Evolutionary conservation across 2,113 vertebrate species (phyloP).

Genomic region (Blennius ocellaris): DNA sequence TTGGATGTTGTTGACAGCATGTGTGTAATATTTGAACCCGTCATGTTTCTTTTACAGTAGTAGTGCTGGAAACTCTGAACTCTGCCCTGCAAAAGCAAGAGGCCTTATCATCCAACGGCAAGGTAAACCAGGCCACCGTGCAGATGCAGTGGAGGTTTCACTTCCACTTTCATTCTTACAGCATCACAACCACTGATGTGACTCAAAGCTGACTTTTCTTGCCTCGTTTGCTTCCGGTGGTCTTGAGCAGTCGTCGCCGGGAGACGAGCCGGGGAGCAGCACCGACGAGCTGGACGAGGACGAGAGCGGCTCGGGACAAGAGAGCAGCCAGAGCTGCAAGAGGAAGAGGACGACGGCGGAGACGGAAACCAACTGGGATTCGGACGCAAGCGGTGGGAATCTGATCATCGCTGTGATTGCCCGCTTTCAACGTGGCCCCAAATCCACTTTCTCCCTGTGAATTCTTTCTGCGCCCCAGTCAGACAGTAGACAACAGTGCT

Average conservation of each 20-base stretch:
- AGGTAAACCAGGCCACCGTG: conserved; percentile 31
- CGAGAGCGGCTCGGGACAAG: conserved; percentile 15
- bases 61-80: conserved; percentile 79
- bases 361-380: conserved; percentile 53
- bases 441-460: not conserved
- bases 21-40: no score
- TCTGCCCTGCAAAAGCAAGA: conserved; percentile 67
- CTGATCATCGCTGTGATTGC: not conserved
- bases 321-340: conserved; percentile 44
- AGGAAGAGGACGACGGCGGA: conserved; percentile 67
- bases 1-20: no score
- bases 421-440: no score
- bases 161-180: not conserved
- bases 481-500: no score
- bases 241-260: conserved; percentile 26
- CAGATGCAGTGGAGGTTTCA: not conserved
- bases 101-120: conserved; percentile 46
- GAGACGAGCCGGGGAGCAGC: conserved; percentile 39
- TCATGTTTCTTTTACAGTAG: conserved; percentile 60
- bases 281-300: conserved; percentile 48
- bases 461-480: no score
- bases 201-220: no score
- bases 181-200: no score
- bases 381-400: conserved; percentile 47
- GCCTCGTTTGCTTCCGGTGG: no score